Evolutionary conservation across 2,797 vertebrate genomes (phyloP).

Genomic region (Apodemus agrarius): DNA sequence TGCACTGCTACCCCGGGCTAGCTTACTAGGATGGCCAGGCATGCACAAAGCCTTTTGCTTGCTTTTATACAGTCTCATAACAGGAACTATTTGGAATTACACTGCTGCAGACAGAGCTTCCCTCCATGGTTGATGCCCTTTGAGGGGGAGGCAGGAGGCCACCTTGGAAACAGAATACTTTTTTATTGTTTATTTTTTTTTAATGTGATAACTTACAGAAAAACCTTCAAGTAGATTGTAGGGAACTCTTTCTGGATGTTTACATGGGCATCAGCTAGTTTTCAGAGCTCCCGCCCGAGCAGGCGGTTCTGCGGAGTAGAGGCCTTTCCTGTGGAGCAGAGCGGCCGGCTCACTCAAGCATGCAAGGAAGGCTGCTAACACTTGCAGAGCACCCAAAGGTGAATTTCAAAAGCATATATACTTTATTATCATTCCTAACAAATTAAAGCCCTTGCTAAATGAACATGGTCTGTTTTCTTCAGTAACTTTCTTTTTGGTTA

Average conservation of each 20-base stretch:
- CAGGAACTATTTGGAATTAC: not conserved
- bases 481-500: constrained; percentile 35
- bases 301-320: constrained; percentile 44
- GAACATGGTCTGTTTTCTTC: constrained; percentile 1
- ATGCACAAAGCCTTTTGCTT: not conserved
- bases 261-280: constrained; percentile 69
- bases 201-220: not conserved
- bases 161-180: not conserved
- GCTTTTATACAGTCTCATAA: not conserved
- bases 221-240: not conserved
- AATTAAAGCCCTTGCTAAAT: not conserved
- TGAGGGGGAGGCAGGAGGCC: constrained; percentile 1
- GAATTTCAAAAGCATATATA: not conserved
- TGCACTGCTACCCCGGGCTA: not conserved
- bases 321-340: constrained; percentile 17
- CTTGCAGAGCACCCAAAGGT: constrained; percentile 40
- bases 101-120: not conserved
- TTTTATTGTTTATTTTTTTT: constrained; percentile 42
- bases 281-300: constrained; percentile 75
- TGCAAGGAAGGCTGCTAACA: constrained; percentile 67
- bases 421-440: constrained; percentile 43
- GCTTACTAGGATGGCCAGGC: not conserved
- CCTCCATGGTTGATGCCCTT: not conserved
- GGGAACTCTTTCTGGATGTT: constrained; percentile 9
- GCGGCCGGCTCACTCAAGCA: constrained; percentile 63